Evolutionary conservation across 2,888 invertebrate species (phyloP).

Genomic region (Archaeoteleia sp.): DNA sequence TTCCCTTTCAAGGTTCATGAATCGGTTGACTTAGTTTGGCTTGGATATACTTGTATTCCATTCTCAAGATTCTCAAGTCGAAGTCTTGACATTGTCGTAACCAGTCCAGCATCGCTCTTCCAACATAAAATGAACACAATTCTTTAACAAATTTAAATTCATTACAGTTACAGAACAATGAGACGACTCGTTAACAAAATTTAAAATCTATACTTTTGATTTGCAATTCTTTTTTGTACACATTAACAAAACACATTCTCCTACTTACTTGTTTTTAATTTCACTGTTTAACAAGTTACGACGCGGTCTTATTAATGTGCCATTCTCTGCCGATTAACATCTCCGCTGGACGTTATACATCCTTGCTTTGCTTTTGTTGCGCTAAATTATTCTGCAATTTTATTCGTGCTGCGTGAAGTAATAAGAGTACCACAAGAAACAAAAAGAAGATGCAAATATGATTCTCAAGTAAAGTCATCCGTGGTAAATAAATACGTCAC

Average conservation of each 20-base stretch:
- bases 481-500: conserved; percentile 51
- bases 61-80: conserved; percentile 36
- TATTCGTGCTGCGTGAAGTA: conserved; percentile 46
- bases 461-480: conserved; percentile 49
- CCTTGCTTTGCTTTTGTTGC: conserved; percentile 28
- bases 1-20: conserved; percentile 51
- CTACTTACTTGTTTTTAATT: no score
- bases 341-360: conserved; percentile 17
- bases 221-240: no score
- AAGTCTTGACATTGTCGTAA: conserved; percentile 23
- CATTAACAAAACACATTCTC: no score
- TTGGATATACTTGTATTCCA: conserved; percentile 24
- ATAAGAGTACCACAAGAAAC: conserved; percentile 40
- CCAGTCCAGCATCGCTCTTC: neutral
- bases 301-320: conserved; percentile 6
- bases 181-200: no score
- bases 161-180: no score
- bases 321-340: conserved; percentile 38
- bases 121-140: no score
- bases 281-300: neutral
- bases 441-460: conserved; percentile 40
- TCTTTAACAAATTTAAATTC: no score
- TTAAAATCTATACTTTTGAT: no score
- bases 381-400: conserved; percentile 37
- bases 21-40: conserved; percentile 31